Percentiles rank a stretch among this genome's conserved stretches.
Evolutionary conservation across 2,113 vertebrate species (phyloP).

Genomic region (Lichenostomus cassidix): DNA sequence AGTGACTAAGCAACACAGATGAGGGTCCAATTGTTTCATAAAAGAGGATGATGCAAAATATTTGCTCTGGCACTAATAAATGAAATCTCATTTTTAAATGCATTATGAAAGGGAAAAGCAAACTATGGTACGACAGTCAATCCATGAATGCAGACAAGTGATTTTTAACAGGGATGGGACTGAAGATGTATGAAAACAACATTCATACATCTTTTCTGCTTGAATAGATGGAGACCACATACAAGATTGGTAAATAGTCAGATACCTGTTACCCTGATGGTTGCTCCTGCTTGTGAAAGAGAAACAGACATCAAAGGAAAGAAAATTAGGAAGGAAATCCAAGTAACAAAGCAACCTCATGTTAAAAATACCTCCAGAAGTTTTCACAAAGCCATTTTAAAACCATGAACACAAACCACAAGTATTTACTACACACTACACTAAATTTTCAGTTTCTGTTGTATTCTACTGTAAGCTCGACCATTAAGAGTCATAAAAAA

Average conservation of each 20-base stretch:
- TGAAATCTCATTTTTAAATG: constrained; percentile 29
- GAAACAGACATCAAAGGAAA: constrained; percentile 86
- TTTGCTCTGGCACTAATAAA: constrained; percentile 25
- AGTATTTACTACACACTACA: not conserved
- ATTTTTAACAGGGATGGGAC: constrained; percentile 61
- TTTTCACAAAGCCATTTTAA: not conserved
- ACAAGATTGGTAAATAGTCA: constrained; percentile 78
- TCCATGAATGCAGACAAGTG: constrained; percentile 57
- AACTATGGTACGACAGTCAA: constrained; percentile 57
- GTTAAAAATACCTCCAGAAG: not conserved
- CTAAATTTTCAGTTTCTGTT: not conserved
- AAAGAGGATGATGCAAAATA: constrained; percentile 22
- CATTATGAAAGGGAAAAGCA: constrained; percentile 55
- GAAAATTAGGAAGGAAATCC: constrained; percentile 75
- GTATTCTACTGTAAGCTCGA: not conserved
- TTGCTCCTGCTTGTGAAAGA: constrained; percentile 96
- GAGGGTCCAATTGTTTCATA: constrained; percentile 51
- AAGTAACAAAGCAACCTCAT: constrained; percentile 36
- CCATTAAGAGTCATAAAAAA: not conserved
- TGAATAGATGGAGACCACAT: constrained; percentile 76
- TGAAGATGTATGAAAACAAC: constrained; percentile 74
- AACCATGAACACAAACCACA: not conserved
- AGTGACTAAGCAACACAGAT: not conserved
- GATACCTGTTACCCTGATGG: constrained; percentile 99
- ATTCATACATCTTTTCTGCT: constrained; percentile 75